Evolutionary conservation across 35 echinoderm and acorn worm genomes (phyloP).

Genomic region (Diadema setosum): DNA sequence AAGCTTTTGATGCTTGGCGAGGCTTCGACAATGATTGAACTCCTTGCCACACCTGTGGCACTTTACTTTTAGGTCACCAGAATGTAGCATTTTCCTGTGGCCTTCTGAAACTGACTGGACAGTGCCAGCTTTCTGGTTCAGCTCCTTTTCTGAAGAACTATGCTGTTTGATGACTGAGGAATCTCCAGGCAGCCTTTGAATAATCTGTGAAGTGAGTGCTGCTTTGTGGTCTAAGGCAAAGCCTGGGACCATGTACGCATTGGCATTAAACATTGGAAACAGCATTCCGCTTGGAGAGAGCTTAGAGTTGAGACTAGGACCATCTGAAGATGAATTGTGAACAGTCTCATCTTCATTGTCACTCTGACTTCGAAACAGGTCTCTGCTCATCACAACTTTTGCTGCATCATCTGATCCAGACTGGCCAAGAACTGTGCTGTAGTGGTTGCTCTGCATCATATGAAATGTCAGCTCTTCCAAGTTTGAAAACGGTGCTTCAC

Average conservation of each 20-base stretch:
- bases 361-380: neutral
- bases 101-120: neutral
- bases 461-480: slow-evolving; percentile 86
- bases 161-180: neutral
- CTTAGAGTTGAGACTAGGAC: neutral
- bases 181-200: slow-evolving; percentile 2
- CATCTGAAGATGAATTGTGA: neutral
- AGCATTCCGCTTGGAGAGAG: neutral
- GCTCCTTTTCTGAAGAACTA: neutral
- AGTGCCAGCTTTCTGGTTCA: neutral
- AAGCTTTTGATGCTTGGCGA: slow-evolving; percentile 17
- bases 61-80: neutral
- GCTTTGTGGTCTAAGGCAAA: neutral
- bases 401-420: slow-evolving; percentile 10
- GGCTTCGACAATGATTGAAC: neutral
- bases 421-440: slow-evolving; percentile 70
- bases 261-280: neutral
- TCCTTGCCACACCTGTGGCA: neutral
- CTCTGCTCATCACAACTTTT: neutral
- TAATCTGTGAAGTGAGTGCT: neutral
- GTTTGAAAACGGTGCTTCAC: slow-evolving; percentile 49
- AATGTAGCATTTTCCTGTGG: neutral
- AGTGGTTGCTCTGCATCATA: slow-evolving; percentile 75
- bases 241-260: neutral
- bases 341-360: neutral